Conservation (phyloP, 2,113 vertebrate genomes). For the Neomonachus schauinslandi region DNA sequence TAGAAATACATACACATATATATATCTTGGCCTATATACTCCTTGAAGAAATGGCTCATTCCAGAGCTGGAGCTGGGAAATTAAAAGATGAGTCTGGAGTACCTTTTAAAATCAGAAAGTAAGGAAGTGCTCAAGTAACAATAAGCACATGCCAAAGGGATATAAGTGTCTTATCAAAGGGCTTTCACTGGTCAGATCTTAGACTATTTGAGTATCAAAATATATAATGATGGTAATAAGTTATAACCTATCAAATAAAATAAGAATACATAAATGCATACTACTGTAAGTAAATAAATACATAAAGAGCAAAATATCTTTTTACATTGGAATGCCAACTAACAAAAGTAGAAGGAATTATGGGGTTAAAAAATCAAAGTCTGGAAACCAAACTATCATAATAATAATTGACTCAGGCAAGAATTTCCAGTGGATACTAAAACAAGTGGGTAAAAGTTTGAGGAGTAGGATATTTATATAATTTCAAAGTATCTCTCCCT, state of each 20-base stretch:
- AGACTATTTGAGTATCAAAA: background rate
- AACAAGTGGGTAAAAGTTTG: background rate
- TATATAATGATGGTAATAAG: background rate
- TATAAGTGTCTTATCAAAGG: background rate
- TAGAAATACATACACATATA: background rate
- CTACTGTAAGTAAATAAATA: background rate
- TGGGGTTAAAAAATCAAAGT: background rate
- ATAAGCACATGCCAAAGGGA: background rate
- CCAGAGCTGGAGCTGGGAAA: background rate
- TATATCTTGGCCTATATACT: background rate
- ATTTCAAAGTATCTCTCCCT: background rate
- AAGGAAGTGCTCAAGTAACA: background rate
- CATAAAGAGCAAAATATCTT: background rate
- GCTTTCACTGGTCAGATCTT: background rate
- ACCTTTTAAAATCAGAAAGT: background rate
- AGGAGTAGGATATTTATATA: background rate
- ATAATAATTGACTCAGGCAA: background rate
- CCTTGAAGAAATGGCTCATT: background rate
- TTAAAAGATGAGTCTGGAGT: background rate
- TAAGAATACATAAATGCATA: background rate
- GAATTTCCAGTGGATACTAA: background rate
- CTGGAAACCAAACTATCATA: background rate
- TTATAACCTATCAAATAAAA: background rate
- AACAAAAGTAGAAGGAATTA: background rate
- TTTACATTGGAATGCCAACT: background rate